Evolutionary conservation across 2,888 invertebrate species (phyloP).

Genomic region (Agrochola circellaris): DNA sequence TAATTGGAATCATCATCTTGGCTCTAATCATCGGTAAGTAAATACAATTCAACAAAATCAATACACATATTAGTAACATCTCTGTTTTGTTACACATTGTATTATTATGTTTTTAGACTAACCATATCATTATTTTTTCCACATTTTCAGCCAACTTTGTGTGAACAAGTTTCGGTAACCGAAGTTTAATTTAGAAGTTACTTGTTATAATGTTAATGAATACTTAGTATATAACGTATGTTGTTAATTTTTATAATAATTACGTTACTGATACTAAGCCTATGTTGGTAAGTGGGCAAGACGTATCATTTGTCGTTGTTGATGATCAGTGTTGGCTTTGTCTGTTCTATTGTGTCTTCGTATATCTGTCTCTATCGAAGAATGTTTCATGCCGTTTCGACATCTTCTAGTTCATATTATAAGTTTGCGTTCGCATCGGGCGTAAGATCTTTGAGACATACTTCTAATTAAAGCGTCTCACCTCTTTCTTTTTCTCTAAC

Average conservation of each 20-base stretch:
- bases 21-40: slow-evolving; percentile 97
- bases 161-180: slow-evolving; percentile 89
- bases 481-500: background rate
- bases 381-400: slow-evolving; percentile 75
- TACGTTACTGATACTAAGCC: slow-evolving; percentile 80
- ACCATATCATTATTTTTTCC: slow-evolving; percentile 84
- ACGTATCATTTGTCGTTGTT: slow-evolving; percentile 80
- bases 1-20: slow-evolving; percentile 95
- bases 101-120: slow-evolving; percentile 81
- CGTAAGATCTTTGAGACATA: background rate
- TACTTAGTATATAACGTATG: slow-evolving; percentile 82
- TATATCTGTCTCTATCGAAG: slow-evolving; percentile 75
- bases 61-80: slow-evolving; percentile 55
- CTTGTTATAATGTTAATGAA: slow-evolving; percentile 82
- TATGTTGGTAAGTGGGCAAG: slow-evolving; percentile 86
- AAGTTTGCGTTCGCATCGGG: slow-evolving; percentile 75
- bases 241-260: slow-evolving; percentile 78
- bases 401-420: slow-evolving; percentile 72
- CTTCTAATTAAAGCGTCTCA: background rate
- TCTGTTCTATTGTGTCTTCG: slow-evolving; percentile 83
- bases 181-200: slow-evolving; percentile 87
- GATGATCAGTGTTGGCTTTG: slow-evolving; percentile 84
- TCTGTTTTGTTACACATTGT: slow-evolving; percentile 68
- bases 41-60: slow-evolving; percentile 1
- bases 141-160: slow-evolving; percentile 90